phyloP scores from a whole-genome alignment of 2,888 invertebrate species.

The Agrilus cyanescens region DNA sequence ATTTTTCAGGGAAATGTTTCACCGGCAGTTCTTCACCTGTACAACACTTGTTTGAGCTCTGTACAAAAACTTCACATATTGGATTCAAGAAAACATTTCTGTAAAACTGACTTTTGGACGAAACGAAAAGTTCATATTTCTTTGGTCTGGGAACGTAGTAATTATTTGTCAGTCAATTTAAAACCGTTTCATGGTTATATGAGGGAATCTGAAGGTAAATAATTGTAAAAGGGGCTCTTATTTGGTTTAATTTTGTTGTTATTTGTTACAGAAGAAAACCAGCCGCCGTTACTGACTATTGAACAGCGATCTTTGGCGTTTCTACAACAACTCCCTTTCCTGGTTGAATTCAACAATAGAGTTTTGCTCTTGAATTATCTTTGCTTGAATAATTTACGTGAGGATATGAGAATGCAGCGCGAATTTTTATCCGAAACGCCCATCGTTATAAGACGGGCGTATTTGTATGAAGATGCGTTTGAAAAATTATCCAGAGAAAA shows the following conservation, averaged over 20 bases:
- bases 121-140: constrained; percentile 33
- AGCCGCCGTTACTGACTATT: constrained; percentile 74
- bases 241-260: no score
- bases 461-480: constrained; percentile 97
- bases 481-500: constrained; percentile 84
- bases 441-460: constrained; percentile 71
- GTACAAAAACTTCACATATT: constrained; percentile 59
- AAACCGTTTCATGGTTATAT: constrained; percentile 29
- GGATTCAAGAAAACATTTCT: constrained; percentile 72
- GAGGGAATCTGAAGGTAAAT: constrained; percentile 24
- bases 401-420: constrained; percentile 28
- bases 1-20: constrained; percentile 22
- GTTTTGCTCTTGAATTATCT: constrained; percentile 75
- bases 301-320: constrained; percentile 82
- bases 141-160: constrained; percentile 29
- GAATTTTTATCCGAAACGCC: constrained; percentile 30
- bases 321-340: constrained; percentile 86
- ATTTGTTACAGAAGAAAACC: constrained; percentile 47
- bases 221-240: no score
- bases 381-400: constrained; percentile 32
- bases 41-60: constrained; percentile 29
- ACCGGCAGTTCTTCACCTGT: constrained; percentile 31
- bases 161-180: constrained; percentile 31
- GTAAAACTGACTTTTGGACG: constrained; percentile 37
- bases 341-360: constrained; percentile 82